Percentiles rank a stretch among this genome's conserved stretches.
Conservation (phyloP, 2,113 vertebrate species). For the Henicopernis longicauda region DNA sequence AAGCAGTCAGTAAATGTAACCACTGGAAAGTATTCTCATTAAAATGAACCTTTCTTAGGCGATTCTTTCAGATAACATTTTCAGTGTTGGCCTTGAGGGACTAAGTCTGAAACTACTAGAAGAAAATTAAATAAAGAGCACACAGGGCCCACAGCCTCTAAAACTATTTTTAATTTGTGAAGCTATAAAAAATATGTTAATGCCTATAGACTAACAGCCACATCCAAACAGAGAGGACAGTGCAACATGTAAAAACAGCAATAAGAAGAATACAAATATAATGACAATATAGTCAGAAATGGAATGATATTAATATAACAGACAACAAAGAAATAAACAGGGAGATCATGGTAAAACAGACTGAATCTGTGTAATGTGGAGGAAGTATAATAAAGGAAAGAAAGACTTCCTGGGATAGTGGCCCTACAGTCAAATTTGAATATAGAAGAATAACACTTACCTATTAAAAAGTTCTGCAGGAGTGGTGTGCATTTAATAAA, state of each 20-base stretch:
- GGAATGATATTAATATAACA: neutral
- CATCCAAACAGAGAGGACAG: neutral
- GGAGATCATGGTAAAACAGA: neutral
- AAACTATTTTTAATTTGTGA: neutral
- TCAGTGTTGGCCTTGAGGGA: neutral
- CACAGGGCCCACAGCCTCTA: neutral
- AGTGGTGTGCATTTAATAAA: neutral
- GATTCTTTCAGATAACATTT: neutral
- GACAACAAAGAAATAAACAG: neutral
- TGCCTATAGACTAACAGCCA: neutral
- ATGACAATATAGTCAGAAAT: neutral
- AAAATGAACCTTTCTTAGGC: neutral
- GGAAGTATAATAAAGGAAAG: neutral
- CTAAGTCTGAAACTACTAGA: neutral
- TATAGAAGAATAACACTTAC: neutral
- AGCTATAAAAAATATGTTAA: neutral
- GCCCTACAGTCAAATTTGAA: neutral
- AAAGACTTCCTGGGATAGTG: neutral
- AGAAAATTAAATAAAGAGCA: neutral
- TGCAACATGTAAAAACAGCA: neutral
- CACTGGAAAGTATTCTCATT: neutral
- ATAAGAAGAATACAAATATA: neutral
- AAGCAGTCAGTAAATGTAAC: neutral
- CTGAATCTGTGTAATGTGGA: neutral
- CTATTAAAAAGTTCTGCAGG: neutral